phyloP scores from a whole-genome alignment of 2,888 invertebrate species.

The Anoplius nigerrimus region DNA sequence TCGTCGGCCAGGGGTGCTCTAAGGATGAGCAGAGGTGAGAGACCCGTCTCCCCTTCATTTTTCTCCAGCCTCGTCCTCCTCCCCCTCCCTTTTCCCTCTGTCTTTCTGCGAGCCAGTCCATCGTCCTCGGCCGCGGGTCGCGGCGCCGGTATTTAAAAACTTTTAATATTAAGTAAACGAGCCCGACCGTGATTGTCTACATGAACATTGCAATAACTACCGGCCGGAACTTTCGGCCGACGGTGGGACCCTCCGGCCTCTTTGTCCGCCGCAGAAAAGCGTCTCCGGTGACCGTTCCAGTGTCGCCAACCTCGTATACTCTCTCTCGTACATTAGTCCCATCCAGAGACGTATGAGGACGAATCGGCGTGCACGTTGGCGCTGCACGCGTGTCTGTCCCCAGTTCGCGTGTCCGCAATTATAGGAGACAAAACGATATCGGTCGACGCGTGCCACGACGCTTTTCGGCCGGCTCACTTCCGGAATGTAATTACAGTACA shows the following conservation, averaged over 20 bases:
- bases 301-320: too few relatives aligned
- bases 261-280: too few relatives aligned
- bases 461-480: constrained; percentile 49
- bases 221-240: constrained; percentile 15
- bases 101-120: constrained; percentile 12
- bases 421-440: constrained; percentile 49
- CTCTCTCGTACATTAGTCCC: too few relatives aligned
- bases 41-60: constrained; percentile 29
- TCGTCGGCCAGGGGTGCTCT: constrained; percentile 44
- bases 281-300: too few relatives aligned
- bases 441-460: constrained; percentile 36
- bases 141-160: constrained; percentile 48
- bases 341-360: too few relatives aligned
- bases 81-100: constrained; percentile 8
- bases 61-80: constrained; percentile 11
- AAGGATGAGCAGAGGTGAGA: constrained; percentile 41
- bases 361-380: too few relatives aligned
- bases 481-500: constrained; percentile 52
- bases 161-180: constrained; percentile 59
- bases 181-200: constrained; percentile 45
- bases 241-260: too few relatives aligned
- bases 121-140: constrained; percentile 23
- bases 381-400: too few relatives aligned
- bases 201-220: constrained; percentile 25
- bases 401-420: constrained; percentile 59